Evolutionary conservation across 1,140 invertebrate species (phyloP), one percentile per base, ranked within the genome.

Genomic region (Pomphorhynchus laevis): DNA sequence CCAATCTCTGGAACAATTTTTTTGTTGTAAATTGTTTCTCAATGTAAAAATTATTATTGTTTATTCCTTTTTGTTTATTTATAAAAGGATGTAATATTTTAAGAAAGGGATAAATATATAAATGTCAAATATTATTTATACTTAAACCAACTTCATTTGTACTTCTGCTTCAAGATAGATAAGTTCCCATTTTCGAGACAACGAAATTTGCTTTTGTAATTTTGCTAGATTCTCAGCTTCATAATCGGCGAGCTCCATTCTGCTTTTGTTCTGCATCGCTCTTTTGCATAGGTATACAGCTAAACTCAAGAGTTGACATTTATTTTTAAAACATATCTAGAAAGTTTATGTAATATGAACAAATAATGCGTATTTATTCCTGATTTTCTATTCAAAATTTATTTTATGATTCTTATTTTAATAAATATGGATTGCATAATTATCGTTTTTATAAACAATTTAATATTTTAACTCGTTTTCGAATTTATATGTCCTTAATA

Each of bases 201-300:
- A 93, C n/a, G n/a, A n/a, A n/a, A n/a, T n/a, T 74, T 93, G 89
- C 64, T 95, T 95, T 60, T 98, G 86, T 24, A 98, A 60, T 41
- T 80, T 64, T 2, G 86, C 82, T 38, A 95, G 60, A 53, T 89
- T 93, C 54, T 98, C 86, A 1, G 84, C 80, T 53, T 98, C 86
- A 53, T 91, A 98, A 58, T 91, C 80, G 1, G 84, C 82, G 47
- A 98, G 60, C 56, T 93, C 86, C 36, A 95, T 58, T 34, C 84
- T 64, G 4, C 84, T 79, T 57, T 95, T 95, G 56, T 95, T 95
- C 61, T 95, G 84, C 86, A 98, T 95, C 20, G 86, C 95, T 41
- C 86, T 65, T 61, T 98, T 95, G 62, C 86, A 98, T 39, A 98
- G 65, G 62, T 95, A 98, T 3, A 95, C 86, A 50, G 86, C 79